Evolutionary conservation across 2,113 vertebrate species (phyloP), one percentile per base, ranked within the genome.

Genomic region (Sapajus apella): DNA sequence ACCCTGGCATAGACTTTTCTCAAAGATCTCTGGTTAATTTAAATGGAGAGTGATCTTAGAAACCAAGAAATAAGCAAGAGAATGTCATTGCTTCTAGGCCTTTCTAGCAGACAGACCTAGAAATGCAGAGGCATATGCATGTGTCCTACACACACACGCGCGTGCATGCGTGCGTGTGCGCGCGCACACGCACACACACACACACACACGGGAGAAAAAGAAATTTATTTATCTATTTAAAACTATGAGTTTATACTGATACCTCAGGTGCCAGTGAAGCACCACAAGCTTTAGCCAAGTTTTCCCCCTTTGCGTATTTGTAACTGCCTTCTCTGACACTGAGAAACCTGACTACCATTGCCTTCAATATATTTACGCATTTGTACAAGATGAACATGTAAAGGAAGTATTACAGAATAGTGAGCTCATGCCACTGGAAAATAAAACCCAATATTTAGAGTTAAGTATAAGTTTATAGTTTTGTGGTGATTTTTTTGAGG

Each of bases 181-280:
- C 0, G 0, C 37, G 2, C 23, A 3, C 25, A 16, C 40, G 1
- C 14, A 8, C 25, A 4, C 72, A 75, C 0, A 14, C 72, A 27
- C 12, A 7, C 40, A 66, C 30, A 17, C 64, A 35, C 6, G 1
- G 5, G 27, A 30, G 4, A 30, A 40, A 40, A 40, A 40, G 6
- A 37, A 3, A 16, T 45, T 90, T 52, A 30, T 27, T n/a, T 4
- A 21, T 35, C 61, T 35, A 25, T 9, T 37, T 55, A 56, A 6
- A 43, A 6, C 47, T 4, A 8, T 56, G 66, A 70, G 30, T 18
- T 83, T 30, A 20, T 61, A n/a, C 68, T 21, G 66, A 37, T 27
- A 2, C 32, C 40, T 56, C 14, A 40, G 30, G 43, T 17, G 37
- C 47, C 14, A 27, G 5, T 5, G 23, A 61, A 90, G 35, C 17